Conservation (phyloP, 1,140 invertebrate species). For the Hycleus phaleratus region DNA sequence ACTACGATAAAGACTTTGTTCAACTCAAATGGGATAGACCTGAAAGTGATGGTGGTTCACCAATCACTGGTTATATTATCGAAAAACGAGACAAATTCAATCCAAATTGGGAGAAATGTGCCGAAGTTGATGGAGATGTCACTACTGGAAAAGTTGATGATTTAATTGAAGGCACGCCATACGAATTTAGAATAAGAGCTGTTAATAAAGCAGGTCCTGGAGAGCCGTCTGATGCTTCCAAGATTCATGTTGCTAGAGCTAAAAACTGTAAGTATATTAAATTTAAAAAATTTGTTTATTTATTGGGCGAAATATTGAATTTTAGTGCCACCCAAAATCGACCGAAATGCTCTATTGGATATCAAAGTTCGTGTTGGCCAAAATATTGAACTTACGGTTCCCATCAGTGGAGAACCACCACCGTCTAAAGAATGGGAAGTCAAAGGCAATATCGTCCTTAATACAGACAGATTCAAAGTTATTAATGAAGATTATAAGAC, state of each 20-base stretch:
- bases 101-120: conserved; percentile 81
- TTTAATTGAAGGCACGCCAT: conserved; percentile 82
- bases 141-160: conserved; percentile 77
- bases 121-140: conserved; percentile 74
- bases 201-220: conserved; percentile 92
- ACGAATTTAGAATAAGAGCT: conserved; percentile 90
- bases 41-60: conserved; percentile 76
- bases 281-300: too few relatives aligned
- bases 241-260: conserved; percentile 80
- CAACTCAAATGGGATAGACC: conserved; percentile 90
- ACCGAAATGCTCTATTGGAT: conserved; percentile 85
- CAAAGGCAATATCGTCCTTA: conserved; percentile 70
- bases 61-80: conserved; percentile 88
- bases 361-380: conserved; percentile 89
- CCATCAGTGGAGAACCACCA: conserved; percentile 88
- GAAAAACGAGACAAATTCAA: conserved; percentile 92
- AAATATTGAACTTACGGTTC: conserved; percentile 89
- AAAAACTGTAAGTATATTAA: conserved; percentile 65
- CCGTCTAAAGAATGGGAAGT: conserved; percentile 89
- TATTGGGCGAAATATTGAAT: conserved; percentile 13
- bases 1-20: conserved; percentile 91
- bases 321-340: conserved; percentile 82
- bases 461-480: conserved; percentile 76
- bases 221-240: conserved; percentile 81
- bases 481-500: conserved; percentile 81